A percentile compares a stretch with the other conserved stretches of the same genome.
phyloP scores from a whole-genome alignment of 2,888 invertebrate species.

The Himalopsyche anomala region DNA sequence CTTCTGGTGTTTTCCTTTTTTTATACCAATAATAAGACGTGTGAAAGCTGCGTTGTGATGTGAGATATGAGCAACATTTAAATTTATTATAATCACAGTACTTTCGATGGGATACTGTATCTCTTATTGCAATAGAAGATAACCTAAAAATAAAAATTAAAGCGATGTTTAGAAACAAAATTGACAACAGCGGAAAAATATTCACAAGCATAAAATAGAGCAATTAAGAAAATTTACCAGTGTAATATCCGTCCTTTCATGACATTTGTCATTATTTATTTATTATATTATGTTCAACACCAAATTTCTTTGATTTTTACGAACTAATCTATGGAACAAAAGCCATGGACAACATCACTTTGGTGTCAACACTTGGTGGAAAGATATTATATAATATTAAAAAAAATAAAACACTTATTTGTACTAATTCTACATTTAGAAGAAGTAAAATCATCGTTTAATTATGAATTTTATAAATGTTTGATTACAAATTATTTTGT shows the following conservation, averaged over 20 bases:
- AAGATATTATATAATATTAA: too few relatives aligned
- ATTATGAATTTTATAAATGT: too few relatives aligned
- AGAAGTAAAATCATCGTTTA: too few relatives aligned
- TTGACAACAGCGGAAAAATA: background rate
- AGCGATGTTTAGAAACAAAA: background rate
- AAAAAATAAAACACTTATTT: too few relatives aligned
- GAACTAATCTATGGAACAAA: too few relatives aligned
- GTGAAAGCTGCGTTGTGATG: constrained; percentile 67
- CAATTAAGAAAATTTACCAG: constrained; percentile 37
- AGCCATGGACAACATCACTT: too few relatives aligned
- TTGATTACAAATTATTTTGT: too few relatives aligned
- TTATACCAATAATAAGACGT: constrained; percentile 73
- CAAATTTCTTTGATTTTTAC: too few relatives aligned
- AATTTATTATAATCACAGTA: constrained; percentile 38
- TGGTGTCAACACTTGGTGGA: too few relatives aligned
- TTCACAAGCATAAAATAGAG: background rate
- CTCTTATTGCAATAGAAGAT: constrained; percentile 33
- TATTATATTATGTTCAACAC: too few relatives aligned
- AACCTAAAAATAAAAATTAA: constrained; percentile 46
- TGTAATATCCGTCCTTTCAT: constrained; percentile 51
- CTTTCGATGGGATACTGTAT: constrained; percentile 36
- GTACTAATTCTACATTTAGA: too few relatives aligned
- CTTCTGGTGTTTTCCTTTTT: constrained; percentile 80
- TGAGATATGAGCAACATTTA: constrained; percentile 7
- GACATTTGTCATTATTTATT: constrained; percentile 49